Evolutionary conservation across 2,888 invertebrate species (phyloP).

Genomic region (Nasonia oneida): DNA sequence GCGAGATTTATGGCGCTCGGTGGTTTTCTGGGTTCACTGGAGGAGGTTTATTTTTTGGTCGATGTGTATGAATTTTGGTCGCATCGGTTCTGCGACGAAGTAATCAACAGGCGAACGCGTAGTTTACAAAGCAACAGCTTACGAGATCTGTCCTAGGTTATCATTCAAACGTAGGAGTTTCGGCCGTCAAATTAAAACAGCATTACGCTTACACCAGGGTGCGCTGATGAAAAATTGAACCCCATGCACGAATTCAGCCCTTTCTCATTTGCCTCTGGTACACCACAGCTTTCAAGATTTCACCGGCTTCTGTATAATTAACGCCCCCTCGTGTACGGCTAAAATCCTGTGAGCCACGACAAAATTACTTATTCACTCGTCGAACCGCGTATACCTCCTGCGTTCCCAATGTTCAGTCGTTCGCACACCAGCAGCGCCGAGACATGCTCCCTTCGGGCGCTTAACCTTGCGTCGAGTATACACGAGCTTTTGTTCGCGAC

Average conservation of each 20-base stretch:
- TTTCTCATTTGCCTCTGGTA: background rate
- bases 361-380: background rate
- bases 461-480: background rate
- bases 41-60: background rate
- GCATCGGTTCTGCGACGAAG: background rate
- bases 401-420: background rate
- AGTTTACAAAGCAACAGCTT: background rate
- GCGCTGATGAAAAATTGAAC: background rate
- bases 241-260: background rate
- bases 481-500: background rate
- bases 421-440: background rate
- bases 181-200: background rate
- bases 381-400: background rate
- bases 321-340: background rate
- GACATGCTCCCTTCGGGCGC: background rate
- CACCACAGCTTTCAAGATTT: background rate
- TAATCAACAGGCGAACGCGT: background rate
- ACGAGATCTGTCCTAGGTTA: background rate
- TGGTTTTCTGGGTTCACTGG: background rate
- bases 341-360: background rate
- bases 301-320: background rate
- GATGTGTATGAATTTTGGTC: background rate
- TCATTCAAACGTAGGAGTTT: too few species aligned
- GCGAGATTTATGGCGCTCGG: background rate
- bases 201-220: background rate